These are phyloP conservation scores for Limnephilus rhombicus DNA, from an alignment of 2,888 invertebrate genomes.

Conservation along the genomic window DNA sequence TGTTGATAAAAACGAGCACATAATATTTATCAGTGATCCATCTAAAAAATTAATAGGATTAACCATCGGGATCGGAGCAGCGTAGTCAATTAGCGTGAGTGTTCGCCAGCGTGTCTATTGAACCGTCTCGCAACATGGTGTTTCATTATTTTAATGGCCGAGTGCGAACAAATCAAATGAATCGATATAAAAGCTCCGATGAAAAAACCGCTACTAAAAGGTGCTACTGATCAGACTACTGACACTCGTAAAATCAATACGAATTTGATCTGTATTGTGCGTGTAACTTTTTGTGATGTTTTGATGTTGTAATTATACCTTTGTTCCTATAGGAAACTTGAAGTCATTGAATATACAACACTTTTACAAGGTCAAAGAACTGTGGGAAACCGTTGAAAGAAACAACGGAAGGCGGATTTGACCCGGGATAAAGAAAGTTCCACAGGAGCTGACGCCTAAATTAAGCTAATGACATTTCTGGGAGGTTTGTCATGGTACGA, in stretches of 20 bases:
- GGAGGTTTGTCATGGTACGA: too few relatives aligned
- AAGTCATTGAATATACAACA: neutral
- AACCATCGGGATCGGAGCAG: slow-evolving; percentile 37
- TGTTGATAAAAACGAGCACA: slow-evolving; percentile 15
- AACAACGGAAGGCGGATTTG: neutral
- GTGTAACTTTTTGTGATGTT: neutral
- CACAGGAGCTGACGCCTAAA: neutral
- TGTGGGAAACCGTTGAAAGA: neutral
- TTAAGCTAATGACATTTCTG: too few relatives aligned
- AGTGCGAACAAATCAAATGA: slow-evolving; percentile 1
- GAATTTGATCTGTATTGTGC: neutral
- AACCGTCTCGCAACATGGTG: slow-evolving; percentile 8
- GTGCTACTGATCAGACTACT: neutral
- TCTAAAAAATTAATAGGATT: slow-evolving; percentile 41
- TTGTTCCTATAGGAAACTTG: neutral
- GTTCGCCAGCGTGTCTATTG: neutral
- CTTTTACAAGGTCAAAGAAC: neutral
- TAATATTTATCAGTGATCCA: slow-evolving; percentile 32
- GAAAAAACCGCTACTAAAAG: neutral
- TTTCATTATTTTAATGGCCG: slow-evolving; percentile 7
- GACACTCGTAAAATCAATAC: slow-evolving; percentile 1
- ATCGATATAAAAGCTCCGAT: neutral
- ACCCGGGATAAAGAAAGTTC: neutral
- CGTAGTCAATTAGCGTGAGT: slow-evolving; percentile 28
- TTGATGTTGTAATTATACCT: neutral